Evolutionary conservation across 2,797 vertebrate species (phyloP).

Genomic region (Chanos chanos): DNA sequence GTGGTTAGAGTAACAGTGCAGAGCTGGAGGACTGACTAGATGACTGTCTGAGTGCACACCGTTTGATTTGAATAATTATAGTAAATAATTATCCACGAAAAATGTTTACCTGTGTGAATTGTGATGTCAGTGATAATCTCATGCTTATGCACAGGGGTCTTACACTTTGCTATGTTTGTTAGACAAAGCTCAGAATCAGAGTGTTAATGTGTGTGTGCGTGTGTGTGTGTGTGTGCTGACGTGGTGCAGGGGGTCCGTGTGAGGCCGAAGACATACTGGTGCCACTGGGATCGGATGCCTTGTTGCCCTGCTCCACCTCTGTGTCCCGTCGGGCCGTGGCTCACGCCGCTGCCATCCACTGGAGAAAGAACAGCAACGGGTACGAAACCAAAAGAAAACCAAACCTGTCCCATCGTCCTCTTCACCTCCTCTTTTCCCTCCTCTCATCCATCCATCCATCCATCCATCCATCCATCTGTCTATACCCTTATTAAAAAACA

Average conservation of each 20-base stretch:
- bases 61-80: too few species aligned
- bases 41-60: too few species aligned
- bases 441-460: background rate
- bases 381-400: too few species aligned
- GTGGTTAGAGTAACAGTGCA: too few species aligned
- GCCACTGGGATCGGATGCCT: constrained; percentile 30
- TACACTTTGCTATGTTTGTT: background rate
- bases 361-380: constrained; percentile 22
- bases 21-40: too few species aligned
- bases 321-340: background rate
- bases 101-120: too few species aligned
- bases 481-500: background rate
- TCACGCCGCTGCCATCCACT: constrained; percentile 12
- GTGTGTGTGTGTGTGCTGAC: background rate
- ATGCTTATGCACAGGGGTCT: too few species aligned
- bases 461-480: background rate
- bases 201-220: background rate
- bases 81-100: too few species aligned
- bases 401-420: background rate
- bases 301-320: constrained; percentile 27
- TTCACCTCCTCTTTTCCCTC: background rate
- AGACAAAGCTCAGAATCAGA: background rate
- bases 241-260: constrained; percentile 5
- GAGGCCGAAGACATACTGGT: constrained; percentile 21
- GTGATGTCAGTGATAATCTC: too few species aligned